These are phyloP conservation scores for Pontoporia blainvillei DNA, from an alignment of 2,113 vertebrate species.

Conservation along the genomic window DNA sequence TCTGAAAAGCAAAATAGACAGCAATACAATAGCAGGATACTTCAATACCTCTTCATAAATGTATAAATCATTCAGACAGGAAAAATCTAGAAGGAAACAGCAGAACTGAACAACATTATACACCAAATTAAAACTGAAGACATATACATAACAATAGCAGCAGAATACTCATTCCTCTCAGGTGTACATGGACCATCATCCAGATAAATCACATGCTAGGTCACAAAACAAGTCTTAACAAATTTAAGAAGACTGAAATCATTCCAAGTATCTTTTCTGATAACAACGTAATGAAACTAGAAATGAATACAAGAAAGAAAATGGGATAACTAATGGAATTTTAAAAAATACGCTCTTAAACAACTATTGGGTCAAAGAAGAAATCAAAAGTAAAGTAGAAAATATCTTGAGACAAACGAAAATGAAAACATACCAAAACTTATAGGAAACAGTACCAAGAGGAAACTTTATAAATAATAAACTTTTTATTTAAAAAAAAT, in stretches of 20 bases:
- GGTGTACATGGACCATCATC: not conserved
- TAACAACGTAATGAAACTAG: not conserved
- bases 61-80: not conserved
- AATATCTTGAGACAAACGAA: too few relatives aligned
- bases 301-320: not conserved
- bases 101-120: not conserved
- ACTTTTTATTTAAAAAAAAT: not conserved
- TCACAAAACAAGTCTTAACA: not conserved
- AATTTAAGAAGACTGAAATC: not conserved
- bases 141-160: not conserved
- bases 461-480: not conserved
- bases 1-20: not conserved
- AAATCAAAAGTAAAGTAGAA: too few relatives aligned
- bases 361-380: too few relatives aligned
- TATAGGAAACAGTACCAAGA: too few relatives aligned
- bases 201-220: not conserved
- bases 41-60: not conserved
- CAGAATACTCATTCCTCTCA: not conserved
- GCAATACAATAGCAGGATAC: not conserved
- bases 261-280: not conserved
- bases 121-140: not conserved
- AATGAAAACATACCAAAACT: too few relatives aligned
- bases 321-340: not conserved
- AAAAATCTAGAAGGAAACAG: not conserved
- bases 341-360: not conserved